A percentile compares a stretch with the other conserved stretches of the same genome.
phyloP scores from a whole-genome alignment of 2,113 vertebrate genomes.

The Neoarius graeffei region DNA sequence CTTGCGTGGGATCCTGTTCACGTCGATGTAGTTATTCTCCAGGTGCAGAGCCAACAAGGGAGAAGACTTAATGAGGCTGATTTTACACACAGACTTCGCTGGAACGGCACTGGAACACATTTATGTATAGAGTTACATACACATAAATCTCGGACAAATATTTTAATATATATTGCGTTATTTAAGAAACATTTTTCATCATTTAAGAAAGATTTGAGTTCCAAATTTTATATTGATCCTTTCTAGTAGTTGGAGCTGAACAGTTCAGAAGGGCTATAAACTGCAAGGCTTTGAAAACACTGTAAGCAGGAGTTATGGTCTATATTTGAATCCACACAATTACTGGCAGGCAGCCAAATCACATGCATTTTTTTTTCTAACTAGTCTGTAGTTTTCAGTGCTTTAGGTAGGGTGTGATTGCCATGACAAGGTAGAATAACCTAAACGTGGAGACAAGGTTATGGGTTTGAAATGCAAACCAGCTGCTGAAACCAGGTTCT shows the following conservation, averaged over 20 bases:
- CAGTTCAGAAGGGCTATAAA: not conserved
- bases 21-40: conserved; percentile 78
- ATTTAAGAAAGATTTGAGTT: conserved; percentile 4
- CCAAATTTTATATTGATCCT: not conserved
- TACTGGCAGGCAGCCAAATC: conserved; percentile 40
- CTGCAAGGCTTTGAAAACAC: conserved; percentile 4
- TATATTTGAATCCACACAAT: conserved; percentile 27
- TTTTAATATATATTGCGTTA: too few relatives aligned
- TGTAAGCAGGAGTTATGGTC: not conserved
- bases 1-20: conserved; percentile 62
- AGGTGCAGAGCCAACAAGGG: conserved; percentile 73
- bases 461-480: conserved; percentile 37
- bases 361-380: conserved; percentile 42
- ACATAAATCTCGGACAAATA: not conserved
- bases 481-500: conserved; percentile 1
- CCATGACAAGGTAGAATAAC: conserved; percentile 6
- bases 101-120: conserved; percentile 68
- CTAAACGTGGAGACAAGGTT: conserved; percentile 27
- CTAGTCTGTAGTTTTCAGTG: conserved; percentile 26
- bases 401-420: not conserved
- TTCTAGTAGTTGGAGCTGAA: not conserved
- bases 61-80: conserved; percentile 66
- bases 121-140: not conserved
- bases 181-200: not conserved
- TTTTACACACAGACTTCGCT: conserved; percentile 78